phyloP scores from a whole-genome alignment of 2,888 invertebrate species.

The Seira sanloemensis region DNA sequence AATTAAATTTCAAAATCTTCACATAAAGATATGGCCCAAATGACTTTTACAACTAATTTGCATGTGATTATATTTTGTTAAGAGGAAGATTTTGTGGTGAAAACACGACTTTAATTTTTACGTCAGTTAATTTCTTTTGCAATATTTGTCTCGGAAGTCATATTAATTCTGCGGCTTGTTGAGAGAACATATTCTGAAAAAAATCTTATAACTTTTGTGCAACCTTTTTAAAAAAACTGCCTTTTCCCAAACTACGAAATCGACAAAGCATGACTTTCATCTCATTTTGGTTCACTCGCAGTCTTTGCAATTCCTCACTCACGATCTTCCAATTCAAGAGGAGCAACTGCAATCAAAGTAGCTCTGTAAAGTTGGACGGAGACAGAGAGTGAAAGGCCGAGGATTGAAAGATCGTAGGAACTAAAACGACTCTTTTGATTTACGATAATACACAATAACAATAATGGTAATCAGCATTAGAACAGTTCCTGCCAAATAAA shows the following conservation, averaged over 20 bases:
- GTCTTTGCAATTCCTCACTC: background rate
- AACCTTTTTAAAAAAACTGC: background rate
- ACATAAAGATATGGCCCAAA: no score
- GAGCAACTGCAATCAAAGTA: conserved; percentile 9
- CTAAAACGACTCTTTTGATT: conserved; percentile 61
- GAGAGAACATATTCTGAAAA: no score
- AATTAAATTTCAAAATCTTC: no score
- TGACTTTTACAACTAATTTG: no score
- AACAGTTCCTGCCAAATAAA: conserved; percentile 3
- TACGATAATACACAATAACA: conserved; percentile 53
- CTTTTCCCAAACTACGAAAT: background rate
- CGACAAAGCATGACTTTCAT: background rate
- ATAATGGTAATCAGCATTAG: conserved; percentile 51
- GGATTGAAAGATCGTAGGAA: conserved; percentile 50
- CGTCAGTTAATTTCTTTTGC: no score
- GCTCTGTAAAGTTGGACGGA: background rate
- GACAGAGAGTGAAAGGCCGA: conserved; percentile 18
- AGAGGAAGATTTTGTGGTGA: no score
- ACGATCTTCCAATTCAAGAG: conserved; percentile 10
- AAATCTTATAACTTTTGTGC: no score
- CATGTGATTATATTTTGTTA: no score
- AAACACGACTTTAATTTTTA: no score
- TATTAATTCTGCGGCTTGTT: no score
- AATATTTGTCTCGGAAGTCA: no score
- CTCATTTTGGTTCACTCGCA: background rate